Conservation (phyloP, 2,113 vertebrate genomes). For the Cacatua alba region DNA sequence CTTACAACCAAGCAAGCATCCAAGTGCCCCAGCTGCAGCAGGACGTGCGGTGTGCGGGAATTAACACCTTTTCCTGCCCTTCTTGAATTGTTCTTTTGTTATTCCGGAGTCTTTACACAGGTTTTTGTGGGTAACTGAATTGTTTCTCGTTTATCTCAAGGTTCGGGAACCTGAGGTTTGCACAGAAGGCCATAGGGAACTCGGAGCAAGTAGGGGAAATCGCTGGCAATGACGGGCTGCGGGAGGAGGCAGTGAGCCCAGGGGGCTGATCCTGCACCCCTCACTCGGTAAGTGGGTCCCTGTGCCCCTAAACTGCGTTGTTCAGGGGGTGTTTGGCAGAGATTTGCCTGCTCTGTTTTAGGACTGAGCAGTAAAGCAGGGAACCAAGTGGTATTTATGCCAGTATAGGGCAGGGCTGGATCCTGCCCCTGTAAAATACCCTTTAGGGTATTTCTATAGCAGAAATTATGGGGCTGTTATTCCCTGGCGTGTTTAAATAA, state of each 20-base stretch:
- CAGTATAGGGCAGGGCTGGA: fast-evolving
- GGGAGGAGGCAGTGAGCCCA: not conserved
- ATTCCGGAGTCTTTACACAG: not conserved
- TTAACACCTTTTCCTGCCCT: not conserved
- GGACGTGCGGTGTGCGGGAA: not conserved
- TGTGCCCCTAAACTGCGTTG: not conserved
- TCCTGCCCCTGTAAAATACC: not conserved
- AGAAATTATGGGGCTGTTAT: not conserved
- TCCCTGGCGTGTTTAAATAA: not conserved
- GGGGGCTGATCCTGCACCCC: not conserved
- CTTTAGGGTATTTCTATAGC: not conserved
- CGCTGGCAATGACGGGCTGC: fast-evolving
- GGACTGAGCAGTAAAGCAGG: not conserved
- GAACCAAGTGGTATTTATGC: not conserved
- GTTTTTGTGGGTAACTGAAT: not conserved
- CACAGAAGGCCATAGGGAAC: not conserved
- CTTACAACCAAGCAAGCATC: not conserved
- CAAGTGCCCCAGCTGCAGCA: not conserved
- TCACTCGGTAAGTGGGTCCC: not conserved
- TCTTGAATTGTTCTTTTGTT: not conserved
- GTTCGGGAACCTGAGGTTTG: not conserved
- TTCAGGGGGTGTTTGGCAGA: not conserved
- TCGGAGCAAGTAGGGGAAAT: fast-evolving
- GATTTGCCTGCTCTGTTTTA: fast-evolving
- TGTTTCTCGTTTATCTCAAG: not conserved